Conservation (phyloP, 2,797 vertebrate genomes). For the Phataginus tricuspis region DNA sequence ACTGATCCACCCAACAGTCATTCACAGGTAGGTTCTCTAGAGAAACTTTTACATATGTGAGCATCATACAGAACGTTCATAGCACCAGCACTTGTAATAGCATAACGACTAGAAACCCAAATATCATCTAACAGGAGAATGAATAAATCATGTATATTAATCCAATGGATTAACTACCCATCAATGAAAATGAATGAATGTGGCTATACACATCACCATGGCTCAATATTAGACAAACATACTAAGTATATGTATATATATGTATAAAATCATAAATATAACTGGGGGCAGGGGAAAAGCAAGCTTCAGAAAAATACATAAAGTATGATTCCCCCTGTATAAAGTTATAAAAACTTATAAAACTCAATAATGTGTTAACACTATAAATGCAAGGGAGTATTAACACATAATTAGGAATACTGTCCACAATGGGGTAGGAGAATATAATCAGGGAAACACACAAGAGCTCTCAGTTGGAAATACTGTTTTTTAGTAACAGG, state of each 20-base stretch:
- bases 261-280: not conserved
- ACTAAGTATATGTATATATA: not conserved
- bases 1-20: not conserved
- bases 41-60: not conserved
- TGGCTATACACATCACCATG: rapidly evolving
- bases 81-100: not conserved
- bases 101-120: not conserved
- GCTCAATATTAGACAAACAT: not conserved
- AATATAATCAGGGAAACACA: not conserved
- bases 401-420: not conserved
- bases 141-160: not conserved
- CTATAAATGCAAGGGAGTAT: not conserved
- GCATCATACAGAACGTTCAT: not conserved
- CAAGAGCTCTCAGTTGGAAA: not conserved
- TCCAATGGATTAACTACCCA: not conserved
- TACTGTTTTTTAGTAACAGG: not conserved
- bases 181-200: not conserved
- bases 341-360: not conserved
- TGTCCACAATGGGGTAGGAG: not conserved
- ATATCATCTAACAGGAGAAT: not conserved
- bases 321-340: not conserved
- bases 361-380: not conserved
- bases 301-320: not conserved
- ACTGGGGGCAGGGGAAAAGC: not conserved
- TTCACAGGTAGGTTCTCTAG: not conserved